phyloP scores from a whole-genome alignment of 1,140 invertebrate genomes.

The Drosophila nikananu region DNA sequence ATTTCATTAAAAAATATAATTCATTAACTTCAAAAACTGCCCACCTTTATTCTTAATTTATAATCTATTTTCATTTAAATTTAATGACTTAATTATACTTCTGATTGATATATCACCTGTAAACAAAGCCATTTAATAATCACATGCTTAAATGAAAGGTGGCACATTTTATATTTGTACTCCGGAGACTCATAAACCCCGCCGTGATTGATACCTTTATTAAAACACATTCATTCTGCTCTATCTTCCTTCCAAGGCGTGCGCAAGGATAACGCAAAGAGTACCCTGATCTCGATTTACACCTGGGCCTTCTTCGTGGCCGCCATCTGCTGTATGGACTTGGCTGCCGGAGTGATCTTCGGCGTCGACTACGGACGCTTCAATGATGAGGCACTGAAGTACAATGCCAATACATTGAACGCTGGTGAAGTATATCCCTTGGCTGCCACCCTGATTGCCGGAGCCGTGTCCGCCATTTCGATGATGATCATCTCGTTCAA shows the following conservation, averaged over 20 bases:
- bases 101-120: constrained; percentile 29
- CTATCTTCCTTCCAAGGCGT: constrained; percentile 44
- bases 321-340: constrained; percentile 75
- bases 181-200: neutral
- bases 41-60: neutral
- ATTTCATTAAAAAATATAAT: neutral
- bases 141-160: constrained; percentile 12
- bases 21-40: neutral
- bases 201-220: constrained; percentile 11
- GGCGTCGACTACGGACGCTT: constrained; percentile 73
- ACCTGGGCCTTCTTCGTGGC: constrained; percentile 69
- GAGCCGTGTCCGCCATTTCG: constrained; percentile 61
- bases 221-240: neutral
- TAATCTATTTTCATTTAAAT: neutral
- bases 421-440: constrained; percentile 28
- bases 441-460: constrained; percentile 61
- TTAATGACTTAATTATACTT: constrained; percentile 16
- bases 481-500: constrained; percentile 84
- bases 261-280: constrained; percentile 60
- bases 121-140: constrained; percentile 16
- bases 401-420: constrained; percentile 60
- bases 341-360: constrained; percentile 78
- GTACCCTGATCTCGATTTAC: constrained; percentile 50
- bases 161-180: neutral
- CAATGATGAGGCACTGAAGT: constrained; percentile 29